Evolutionary conservation across 2,888 invertebrate species (phyloP).

Genomic region (Ormyrus rosae): DNA sequence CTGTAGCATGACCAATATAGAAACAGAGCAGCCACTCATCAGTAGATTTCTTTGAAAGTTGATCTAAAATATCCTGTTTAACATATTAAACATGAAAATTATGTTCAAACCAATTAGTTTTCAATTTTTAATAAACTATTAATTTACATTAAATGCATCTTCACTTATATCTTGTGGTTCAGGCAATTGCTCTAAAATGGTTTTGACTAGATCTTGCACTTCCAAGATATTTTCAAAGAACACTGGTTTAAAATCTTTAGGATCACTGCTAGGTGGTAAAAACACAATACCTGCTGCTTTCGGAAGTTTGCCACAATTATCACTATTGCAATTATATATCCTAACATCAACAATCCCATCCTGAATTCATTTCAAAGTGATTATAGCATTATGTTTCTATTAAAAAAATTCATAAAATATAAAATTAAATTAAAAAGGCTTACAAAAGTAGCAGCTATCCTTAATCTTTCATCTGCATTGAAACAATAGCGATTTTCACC

Average conservation of each 20-base stretch:
- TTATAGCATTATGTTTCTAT: not conserved
- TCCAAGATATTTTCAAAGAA: conserved; percentile 68
- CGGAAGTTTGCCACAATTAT: conserved; percentile 61
- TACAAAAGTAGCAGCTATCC: conserved; percentile 87
- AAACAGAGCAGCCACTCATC: conserved; percentile 79
- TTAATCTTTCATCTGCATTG: conserved; percentile 70
- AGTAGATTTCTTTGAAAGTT: conserved; percentile 58
- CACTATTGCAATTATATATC: conserved; percentile 61
- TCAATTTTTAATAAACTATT: conserved; percentile 4
- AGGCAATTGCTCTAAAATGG: conserved; percentile 80
- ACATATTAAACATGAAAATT: not conserved
- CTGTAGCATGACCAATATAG: conserved; percentile 77
- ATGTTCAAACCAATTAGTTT: not conserved
- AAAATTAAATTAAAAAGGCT: conserved; percentile 65
- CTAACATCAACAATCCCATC: conserved; percentile 66
- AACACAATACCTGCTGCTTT: conserved; percentile 63
- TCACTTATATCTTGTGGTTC: conserved; percentile 79
- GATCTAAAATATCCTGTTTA: conserved; percentile 47
- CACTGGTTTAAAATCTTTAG: conserved; percentile 70
- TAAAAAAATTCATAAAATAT: conserved; percentile 17
- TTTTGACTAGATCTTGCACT: conserved; percentile 79
- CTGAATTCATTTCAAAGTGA: conserved; percentile 56
- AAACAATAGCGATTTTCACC: conserved; percentile 64
- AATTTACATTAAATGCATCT: conserved; percentile 80
- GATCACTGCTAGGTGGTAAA: conserved; percentile 61